A percentile compares a stretch with the other conserved stretches of the same genome.
Conservation (phyloP, 1,140 invertebrate genomes). For the Neomicropteryx cornuta region DNA sequence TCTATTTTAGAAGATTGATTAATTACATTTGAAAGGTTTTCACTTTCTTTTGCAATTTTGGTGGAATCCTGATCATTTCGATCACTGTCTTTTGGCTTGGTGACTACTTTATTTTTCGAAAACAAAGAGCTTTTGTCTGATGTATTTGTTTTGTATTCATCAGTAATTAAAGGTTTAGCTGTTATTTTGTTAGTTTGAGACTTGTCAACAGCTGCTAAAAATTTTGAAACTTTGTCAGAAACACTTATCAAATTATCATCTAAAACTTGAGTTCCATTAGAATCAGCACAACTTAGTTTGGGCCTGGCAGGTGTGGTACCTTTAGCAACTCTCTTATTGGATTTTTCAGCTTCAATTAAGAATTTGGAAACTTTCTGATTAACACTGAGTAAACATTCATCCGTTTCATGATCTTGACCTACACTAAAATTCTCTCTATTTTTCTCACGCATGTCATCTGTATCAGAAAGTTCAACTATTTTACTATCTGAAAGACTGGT, state of each 20-base stretch:
- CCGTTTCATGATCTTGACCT: slow-evolving; percentile 21
- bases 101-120: too few relatives aligned
- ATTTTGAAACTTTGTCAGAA: slow-evolving; percentile 48
- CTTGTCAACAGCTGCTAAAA: slow-evolving; percentile 34
- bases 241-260: slow-evolving; percentile 46
- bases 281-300: slow-evolving; percentile 23
- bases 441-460: slow-evolving; percentile 31
- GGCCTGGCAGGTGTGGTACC: too few relatives aligned
- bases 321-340: too few relatives aligned
- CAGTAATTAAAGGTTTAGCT: slow-evolving; percentile 22
- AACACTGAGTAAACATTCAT: slow-evolving; percentile 35
- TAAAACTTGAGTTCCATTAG: slow-evolving; percentile 25
- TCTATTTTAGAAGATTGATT: too few relatives aligned
- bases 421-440: slow-evolving; percentile 21
- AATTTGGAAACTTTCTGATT: slow-evolving; percentile 44
- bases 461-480: slow-evolving; percentile 42
- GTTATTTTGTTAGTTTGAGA: slow-evolving; percentile 26
- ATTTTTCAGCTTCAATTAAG: slow-evolving; percentile 24
- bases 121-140: too few relatives aligned
- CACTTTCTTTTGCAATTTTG: too few relatives aligned
- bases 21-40: too few relatives aligned
- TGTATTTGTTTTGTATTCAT: slow-evolving; percentile 35
- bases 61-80: too few relatives aligned
- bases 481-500: slow-evolving; percentile 26
- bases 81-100: too few relatives aligned